Evolutionary conservation across 2,797 vertebrate species (phyloP), one percentile per base, ranked within the genome.

Genomic region (Scomberomorus guttatus): DNA sequence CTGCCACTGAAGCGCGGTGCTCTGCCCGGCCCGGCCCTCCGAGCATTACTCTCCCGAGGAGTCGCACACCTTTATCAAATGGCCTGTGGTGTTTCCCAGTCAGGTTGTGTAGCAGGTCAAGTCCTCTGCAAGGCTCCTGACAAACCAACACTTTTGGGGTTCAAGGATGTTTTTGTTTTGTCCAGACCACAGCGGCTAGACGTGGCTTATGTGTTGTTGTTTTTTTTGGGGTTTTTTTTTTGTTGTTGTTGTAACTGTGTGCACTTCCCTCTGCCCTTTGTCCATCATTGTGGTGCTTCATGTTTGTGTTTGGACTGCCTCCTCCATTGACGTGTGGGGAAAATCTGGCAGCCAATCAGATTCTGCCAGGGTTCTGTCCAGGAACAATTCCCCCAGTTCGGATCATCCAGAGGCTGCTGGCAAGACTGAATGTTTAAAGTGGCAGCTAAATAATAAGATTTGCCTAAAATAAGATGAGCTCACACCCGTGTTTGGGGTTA

Each of bases 391-490:
- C 77, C 77, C 44, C n/a, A 42, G 61, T 78, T 54, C 66, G 63
- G 48, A 64, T 46, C 52, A 39, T 46, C 42, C 54, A 27, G 55
- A 69, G 55, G 51, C 39, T 27, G 44, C 22, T 58, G 75, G 58
- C 34, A 44, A 57, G 52, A 76, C 55, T 44, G 80, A 69, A 83
- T 55, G 50, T 72, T 58, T 42, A 4, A 66, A 67, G 54, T 24
- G 87, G 87, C 85, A 90, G 89, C 90, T 89, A 77, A 44, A 75
- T 52, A n/a, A n/a, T 34, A 27, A 63, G 44, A 80, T 81, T 75
- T 54, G 68, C 32, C 62, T 70, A 61, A 72, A 77, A 83, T 69
- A 75, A 80, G 68, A 68, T 73, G 46, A 77, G 32, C 39, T 63
- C 72, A 34, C 50, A 10, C 10, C 13, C 54, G 63, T 1, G 1